phyloP scores from a whole-genome alignment of 2,888 invertebrate species.

The Drosophila sordidula region DNA sequence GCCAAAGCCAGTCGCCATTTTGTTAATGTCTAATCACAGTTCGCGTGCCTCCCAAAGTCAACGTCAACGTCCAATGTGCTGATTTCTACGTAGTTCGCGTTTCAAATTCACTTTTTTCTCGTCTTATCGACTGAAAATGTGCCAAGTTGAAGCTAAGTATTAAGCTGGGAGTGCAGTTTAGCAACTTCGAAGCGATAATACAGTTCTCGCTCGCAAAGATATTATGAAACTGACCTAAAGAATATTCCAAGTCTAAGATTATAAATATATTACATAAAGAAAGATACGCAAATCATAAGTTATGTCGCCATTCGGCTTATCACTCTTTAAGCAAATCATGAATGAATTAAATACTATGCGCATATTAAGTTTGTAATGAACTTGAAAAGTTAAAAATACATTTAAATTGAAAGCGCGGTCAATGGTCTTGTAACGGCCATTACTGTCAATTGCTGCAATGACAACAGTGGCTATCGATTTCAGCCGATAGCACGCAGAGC shows the following conservation, averaged over 20 bases:
- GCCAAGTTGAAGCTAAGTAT: constrained; percentile 56
- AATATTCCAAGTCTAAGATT: constrained; percentile 40
- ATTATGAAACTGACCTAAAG: constrained; percentile 49
- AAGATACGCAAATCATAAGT: constrained; percentile 7
- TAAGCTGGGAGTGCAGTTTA: constrained; percentile 35
- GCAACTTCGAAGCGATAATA: constrained; percentile 48
- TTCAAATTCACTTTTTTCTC: constrained; percentile 42
- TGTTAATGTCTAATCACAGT: constrained; percentile 30
- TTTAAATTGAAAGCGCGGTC: constrained; percentile 27
- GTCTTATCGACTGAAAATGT: constrained; percentile 59
- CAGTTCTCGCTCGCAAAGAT: constrained; percentile 27
- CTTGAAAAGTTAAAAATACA: constrained; percentile 3
- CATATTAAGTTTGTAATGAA: constrained; percentile 25
- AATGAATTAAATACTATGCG: constrained; percentile 24
- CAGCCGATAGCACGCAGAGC: constrained; percentile 12
- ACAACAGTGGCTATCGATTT: constrained; percentile 27
- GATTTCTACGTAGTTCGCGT: constrained; percentile 36
- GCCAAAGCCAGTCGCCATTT: constrained; percentile 49
- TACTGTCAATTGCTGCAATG: constrained; percentile 30
- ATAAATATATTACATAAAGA: constrained; percentile 30
- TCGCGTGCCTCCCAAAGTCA: constrained; percentile 19
- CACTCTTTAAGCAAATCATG: constrained; percentile 18
- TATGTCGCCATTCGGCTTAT: constrained; percentile 52
- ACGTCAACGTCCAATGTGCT: constrained; percentile 23
- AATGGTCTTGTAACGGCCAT: constrained; percentile 31